These are phyloP conservation scores for Hesperophylax magnus DNA, from an alignment of 1,140 invertebrate genomes.

Conservation along the genomic window DNA sequence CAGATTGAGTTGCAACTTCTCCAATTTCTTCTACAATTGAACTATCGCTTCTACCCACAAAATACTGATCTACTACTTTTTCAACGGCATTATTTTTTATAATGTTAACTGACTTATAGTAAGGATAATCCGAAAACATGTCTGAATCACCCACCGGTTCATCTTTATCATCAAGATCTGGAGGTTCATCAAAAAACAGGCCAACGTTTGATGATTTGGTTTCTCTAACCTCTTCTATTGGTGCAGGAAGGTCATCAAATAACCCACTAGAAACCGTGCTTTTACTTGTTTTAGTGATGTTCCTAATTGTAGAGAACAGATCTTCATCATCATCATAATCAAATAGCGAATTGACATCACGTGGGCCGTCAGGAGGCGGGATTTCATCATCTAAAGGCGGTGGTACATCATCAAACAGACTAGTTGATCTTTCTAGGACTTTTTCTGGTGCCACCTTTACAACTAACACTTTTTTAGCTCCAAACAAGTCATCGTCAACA, in stretches of 20 bases:
- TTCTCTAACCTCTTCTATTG: neutral
- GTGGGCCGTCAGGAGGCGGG: neutral
- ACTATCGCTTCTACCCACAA: neutral
- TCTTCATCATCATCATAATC: constrained; percentile 52
- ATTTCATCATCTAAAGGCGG: constrained; percentile 40
- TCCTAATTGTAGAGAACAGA: constrained; percentile 59
- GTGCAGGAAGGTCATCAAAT: constrained; percentile 15
- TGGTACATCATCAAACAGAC: constrained; percentile 43
- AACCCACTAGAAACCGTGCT: neutral
- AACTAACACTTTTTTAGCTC: neutral
- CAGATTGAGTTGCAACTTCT: neutral
- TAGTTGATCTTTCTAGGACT: constrained; percentile 26
- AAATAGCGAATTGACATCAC: constrained; percentile 46
- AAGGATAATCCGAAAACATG: constrained; percentile 48
- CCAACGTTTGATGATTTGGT: constrained; percentile 23
- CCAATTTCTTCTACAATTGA: constrained; percentile 50
- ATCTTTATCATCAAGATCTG: constrained; percentile 47
- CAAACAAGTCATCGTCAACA: constrained; percentile 11
- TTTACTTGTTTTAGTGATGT: constrained; percentile 32
- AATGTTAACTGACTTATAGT: constrained; percentile 46
- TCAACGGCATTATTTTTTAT: constrained; percentile 29
- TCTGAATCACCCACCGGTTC: neutral
- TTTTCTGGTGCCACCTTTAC: constrained; percentile 1
- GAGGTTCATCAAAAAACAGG: constrained; percentile 50
- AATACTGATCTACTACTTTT: neutral